Base-by-base conservation (phyloP, 2,888 invertebrate species). In the Polydrusus cervinus region DNA sequence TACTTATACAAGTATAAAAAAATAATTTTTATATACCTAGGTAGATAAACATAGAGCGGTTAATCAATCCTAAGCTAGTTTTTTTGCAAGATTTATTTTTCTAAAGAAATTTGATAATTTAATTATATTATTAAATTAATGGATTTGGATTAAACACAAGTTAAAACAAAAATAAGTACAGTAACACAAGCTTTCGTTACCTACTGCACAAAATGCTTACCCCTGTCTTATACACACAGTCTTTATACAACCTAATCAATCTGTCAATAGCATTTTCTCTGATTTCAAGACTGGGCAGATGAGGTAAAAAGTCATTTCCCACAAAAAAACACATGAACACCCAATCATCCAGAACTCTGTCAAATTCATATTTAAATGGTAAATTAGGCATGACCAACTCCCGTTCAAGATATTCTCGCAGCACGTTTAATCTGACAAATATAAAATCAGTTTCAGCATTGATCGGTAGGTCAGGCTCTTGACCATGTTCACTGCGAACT, bases 291-390 rank as follows among this genome's bases (percentile, higher is more conserved):
- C 98, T 98, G 5, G 99, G 99, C 79, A 99, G 89, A 89, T 99
- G 99, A 0, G 99, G 99, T 82, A 99, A 87, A 86, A 99, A 99
- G 88, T 99, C 99, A 85, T 99, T 99, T 61, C 99, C 99, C 66
- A 99, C 98, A 88, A 99, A 99, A 89, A 99, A 99, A 86, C 99
- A 99, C 97, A 99, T 98, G 84, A 93, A 93, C 6, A 94, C 99
- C 99, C 99, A 99, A 88, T 99, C 99, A 85, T 99, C 99, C 14
- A 99, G 87, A 0, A 94, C 97, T 71, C 99, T 89, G 83, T 99
- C 99, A 86, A 99, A 96, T 85, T 97, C 96, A 86, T 97, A 99
- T 64, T 91, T 89, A 87, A 99, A 99, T 3, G 98, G 97, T 47
- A 99, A 90, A 87, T 95, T 95, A 0, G 94, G 94, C 97, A 99